Base-by-base conservation (phyloP, 1,140 invertebrate genomes). In the Harlomillsia oculata region DNA sequence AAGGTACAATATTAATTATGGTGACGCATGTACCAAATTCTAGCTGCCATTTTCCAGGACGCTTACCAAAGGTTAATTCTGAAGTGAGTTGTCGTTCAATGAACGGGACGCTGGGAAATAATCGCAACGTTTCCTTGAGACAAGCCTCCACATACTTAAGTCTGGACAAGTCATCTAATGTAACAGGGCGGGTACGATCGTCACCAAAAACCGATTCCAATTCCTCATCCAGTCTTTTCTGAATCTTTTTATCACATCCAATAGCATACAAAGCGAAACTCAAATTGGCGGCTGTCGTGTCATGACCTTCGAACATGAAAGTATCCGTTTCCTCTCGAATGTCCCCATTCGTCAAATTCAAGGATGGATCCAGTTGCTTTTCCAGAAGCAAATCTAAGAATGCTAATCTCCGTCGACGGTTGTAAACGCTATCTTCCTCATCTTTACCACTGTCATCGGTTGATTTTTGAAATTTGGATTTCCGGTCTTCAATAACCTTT, bases 211-310 rank as follows among this genome's bases (percentile, higher is more conserved):
- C 69, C 21, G 65, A 64, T 40, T 74, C 69, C 18, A 76, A 49
- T 65, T 76, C 74, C 21, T 71, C 65, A 16, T 72, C 64, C 0
- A 72, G 69, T 60, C 65, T 54, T 79, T 75, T 75, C 72, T 83
- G 80, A 56, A 87, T 81, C 4, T 89, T 79, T 40, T 83, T 84
- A 67, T 91, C 81, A 50, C 81, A 77, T 3, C 85, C 88, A 70
- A 94, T 80, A 29, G 89, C 72, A 30, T 82, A 88, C 0, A 92
- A 70, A 59, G 87, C 85, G 76, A 89, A 93, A 65, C 83, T 86
- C 25, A 85, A 83, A 11, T 80, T 87, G 34, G 86, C 81, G 1
- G 87, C 85, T 1, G 90, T 94, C 1, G 91, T 95, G 67, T 96
- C 57, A 32, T 53, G 50, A 26, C 57, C 57, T 62, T 83, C 83